Conservation (phyloP, 2,113 vertebrate genomes). For the Perognathus longimembris region DNA sequence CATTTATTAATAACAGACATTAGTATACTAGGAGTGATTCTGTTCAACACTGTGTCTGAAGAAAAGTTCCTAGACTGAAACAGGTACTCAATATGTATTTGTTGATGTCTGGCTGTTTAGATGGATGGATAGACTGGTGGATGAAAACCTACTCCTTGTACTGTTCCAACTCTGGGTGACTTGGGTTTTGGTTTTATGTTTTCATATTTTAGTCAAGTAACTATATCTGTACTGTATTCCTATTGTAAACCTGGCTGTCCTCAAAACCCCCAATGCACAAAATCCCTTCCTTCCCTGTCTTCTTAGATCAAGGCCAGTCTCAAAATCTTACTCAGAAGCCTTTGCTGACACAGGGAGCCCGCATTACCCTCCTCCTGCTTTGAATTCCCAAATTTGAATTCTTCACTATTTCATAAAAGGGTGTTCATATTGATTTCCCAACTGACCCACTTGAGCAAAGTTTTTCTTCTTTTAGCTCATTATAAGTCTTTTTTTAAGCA, state of each 20-base stretch:
- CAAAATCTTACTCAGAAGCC: neutral
- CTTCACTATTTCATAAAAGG: conserved; percentile 51
- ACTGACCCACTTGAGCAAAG: conserved; percentile 33
- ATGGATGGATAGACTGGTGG: neutral
- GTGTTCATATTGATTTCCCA: conserved; percentile 48
- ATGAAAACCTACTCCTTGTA: neutral
- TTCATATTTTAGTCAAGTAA: conserved; percentile 13
- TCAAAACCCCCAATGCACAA: conserved; percentile 21
- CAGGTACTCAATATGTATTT: neutral
- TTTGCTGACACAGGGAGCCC: neutral
- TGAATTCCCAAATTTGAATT: neutral
- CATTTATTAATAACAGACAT: conserved; percentile 50
- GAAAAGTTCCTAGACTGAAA: conserved; percentile 17
- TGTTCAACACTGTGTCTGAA: conserved; percentile 15
- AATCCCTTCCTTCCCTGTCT: neutral
- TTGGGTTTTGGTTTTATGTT: neutral
- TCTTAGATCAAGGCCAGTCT: neutral
- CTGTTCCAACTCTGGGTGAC: neutral
- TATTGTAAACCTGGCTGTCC: conserved; percentile 21
- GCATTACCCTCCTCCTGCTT: neutral
- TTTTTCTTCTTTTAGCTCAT: conserved; percentile 57
- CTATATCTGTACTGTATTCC: neutral
- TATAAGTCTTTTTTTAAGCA: conserved; percentile 46
- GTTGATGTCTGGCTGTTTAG: neutral
- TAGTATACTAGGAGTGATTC: conserved; percentile 2